Base-by-base conservation (phyloP, 2,113 vertebrate genomes). In the Passer domesticus region DNA sequence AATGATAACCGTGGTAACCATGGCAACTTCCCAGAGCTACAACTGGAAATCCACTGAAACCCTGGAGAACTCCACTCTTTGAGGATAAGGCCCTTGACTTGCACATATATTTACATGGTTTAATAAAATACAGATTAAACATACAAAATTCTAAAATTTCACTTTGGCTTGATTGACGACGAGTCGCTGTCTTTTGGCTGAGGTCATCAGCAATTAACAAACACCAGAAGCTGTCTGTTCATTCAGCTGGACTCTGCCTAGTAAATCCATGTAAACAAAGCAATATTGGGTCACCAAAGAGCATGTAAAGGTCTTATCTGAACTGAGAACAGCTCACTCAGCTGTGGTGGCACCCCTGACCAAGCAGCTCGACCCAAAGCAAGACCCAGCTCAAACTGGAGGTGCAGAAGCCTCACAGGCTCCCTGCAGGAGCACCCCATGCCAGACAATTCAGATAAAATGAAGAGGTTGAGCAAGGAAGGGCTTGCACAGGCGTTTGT, bases 81-180 rank as follows among this genome's bases (percentile, higher is more conserved):
- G 50, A 80, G 56, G 41, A 64, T 33, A 83, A 59, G 28, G 85
- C 49, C 81, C 92, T 84, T 85, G 66, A 92, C 94, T 74, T 85
- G 87, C 70, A 83, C 67, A 52, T 67, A 5, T 84, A 95, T 94
- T 87, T 81, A 93, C 87, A 82, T 2, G 46, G 39, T 79, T 95
- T 64, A 70, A 58, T 80, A 88, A 95, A 90, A 94, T 43, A 70
- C 50, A 74, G 75, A 66, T 47, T 58, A 83, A 80, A 85, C 46
- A 25, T 10, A 62, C 10, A 69, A 0, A 2, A 18, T 18, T 23
- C 18, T 31, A 60, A 84, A 13, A 52, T 70, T 64, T 83, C 0
- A 0, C 87, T 95, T 83, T 93, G 85, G 55, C 79, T 93, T 87
- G 47, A 50, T 3, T 1, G 53, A 73, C 52, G 75, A 11, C 3